A percentile compares a stretch with the other conserved stretches of the same genome.
These are phyloP conservation scores for Cantharis lateralis DNA, from an alignment of 2,888 invertebrate genomes.

Conservation along the genomic window DNA sequence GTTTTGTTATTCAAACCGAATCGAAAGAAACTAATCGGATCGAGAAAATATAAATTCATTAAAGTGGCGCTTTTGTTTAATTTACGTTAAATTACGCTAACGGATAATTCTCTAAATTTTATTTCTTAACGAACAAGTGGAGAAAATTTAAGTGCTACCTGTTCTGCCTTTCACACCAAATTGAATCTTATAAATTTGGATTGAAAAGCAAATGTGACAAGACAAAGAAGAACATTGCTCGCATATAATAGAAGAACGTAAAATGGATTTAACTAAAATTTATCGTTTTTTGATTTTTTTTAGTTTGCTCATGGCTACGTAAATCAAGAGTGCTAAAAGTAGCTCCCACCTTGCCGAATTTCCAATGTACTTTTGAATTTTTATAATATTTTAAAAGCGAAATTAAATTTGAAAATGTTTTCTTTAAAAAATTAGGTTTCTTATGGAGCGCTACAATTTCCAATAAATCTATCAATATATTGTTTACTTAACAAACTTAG, in stretches of 20 bases:
- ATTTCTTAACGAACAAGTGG: conserved; percentile 2
- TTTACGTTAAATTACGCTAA: not conserved
- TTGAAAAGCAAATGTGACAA: conserved; percentile 13
- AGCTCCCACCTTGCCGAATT: too few species aligned
- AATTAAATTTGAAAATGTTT: not conserved
- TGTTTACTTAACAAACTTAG: conserved; percentile 24
- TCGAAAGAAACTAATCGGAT: not conserved
- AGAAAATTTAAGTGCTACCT: conserved; percentile 17
- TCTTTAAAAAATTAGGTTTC: not conserved
- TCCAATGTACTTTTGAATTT: too few species aligned
- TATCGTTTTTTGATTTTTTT: conserved; percentile 1
- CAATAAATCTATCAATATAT: conserved; percentile 12
- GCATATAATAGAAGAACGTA: conserved; percentile 1
- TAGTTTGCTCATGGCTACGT: not conserved
- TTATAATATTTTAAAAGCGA: not conserved
- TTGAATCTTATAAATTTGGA: conserved; percentile 19
- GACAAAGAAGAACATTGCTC: conserved; percentile 10
- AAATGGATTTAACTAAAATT: not conserved
- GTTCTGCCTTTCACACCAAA: conserved; percentile 9
- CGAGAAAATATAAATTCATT: not conserved
- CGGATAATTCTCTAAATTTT: not conserved
- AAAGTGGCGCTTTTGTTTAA: not conserved
- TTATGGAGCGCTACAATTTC: conserved; percentile 6
- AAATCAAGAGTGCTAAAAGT: not conserved
- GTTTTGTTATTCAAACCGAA: not conserved